phyloP scores from a whole-genome alignment of 2,888 invertebrate genomes.

The Sisyra terminalis region DNA sequence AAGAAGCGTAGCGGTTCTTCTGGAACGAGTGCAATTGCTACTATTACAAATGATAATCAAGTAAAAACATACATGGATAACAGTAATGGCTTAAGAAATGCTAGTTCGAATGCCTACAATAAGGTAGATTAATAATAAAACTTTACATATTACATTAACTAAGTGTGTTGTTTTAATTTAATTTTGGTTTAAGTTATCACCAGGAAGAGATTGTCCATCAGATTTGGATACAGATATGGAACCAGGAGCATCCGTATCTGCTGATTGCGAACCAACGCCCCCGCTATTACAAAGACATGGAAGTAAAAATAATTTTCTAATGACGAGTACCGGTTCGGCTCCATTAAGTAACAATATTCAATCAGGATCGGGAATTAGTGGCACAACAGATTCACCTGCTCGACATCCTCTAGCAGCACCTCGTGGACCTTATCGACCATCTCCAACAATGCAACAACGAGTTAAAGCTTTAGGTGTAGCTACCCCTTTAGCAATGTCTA shows the following conservation, averaged over 20 bases:
- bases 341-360: conserved; percentile 35
- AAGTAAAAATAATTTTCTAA: conserved; percentile 75
- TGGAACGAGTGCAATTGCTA: conserved; percentile 29
- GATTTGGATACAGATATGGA: conserved; percentile 61
- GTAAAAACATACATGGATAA: conserved; percentile 93
- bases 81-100: conserved; percentile 62
- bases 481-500: conserved; percentile 73
- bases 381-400: conserved; percentile 19
- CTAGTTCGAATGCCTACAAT: conserved; percentile 78
- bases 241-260: conserved; percentile 78
- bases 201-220: conserved; percentile 56
- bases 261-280: conserved; percentile 87
- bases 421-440: conserved; percentile 36
- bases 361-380: conserved; percentile 22
- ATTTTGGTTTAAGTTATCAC: conserved; percentile 45
- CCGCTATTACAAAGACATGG: conserved; percentile 71
- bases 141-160: background rate
- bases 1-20: conserved; percentile 32
- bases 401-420: conserved; percentile 21
- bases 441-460: conserved; percentile 80
- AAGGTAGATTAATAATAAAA: conserved; percentile 48
- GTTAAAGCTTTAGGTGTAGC: conserved; percentile 82
- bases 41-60: conserved; percentile 56
- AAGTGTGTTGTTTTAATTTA: background rate
- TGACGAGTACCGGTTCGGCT: conserved; percentile 41